These are phyloP conservation scores for Rhizomys pruinosus DNA, from an alignment of 2,113 vertebrate genomes.

Conservation along the genomic window DNA sequence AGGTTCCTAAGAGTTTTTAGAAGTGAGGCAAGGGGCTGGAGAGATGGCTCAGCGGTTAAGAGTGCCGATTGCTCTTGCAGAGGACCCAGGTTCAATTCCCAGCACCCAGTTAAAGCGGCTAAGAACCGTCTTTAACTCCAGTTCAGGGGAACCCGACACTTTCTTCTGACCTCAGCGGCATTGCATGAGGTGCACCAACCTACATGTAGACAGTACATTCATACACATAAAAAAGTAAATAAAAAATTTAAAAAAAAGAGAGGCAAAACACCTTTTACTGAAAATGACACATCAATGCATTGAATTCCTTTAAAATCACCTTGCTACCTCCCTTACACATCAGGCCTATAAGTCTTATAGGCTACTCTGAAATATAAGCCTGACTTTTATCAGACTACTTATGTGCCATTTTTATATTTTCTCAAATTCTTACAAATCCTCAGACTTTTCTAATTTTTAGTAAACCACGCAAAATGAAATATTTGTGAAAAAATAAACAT, in stretches of 20 bases:
- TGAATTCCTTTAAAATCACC: slow-evolving; percentile 48
- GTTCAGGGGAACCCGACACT: no score
- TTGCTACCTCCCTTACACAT: slow-evolving; percentile 14
- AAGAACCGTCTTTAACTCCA: no score
- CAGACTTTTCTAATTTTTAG: slow-evolving; percentile 16
- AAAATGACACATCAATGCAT: slow-evolving; percentile 14
- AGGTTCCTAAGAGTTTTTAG: background rate
- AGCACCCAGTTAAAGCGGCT: no score
- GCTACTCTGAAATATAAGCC: slow-evolving; percentile 32
- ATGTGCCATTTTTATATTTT: slow-evolving; percentile 13
- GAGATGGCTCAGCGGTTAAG: no score
- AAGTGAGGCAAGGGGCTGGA: background rate
- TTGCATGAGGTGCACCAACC: no score
- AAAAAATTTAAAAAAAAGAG: no score
- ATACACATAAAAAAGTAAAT: no score
- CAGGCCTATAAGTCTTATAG: slow-evolving; percentile 30
- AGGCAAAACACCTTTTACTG: background rate
- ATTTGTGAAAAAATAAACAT: slow-evolving; percentile 23
- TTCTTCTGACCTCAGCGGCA: no score
- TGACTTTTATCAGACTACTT: slow-evolving; percentile 9
- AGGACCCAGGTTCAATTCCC: no score
- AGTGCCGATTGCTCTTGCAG: no score
- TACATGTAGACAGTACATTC: no score
- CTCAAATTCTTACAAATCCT: slow-evolving; percentile 42
- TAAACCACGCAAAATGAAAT: slow-evolving; percentile 49